A percentile compares a stretch with the other conserved stretches of the same genome.
phyloP scores from a whole-genome alignment of 2,888 invertebrate genomes.

The Nemotelus nigrinus region DNA sequence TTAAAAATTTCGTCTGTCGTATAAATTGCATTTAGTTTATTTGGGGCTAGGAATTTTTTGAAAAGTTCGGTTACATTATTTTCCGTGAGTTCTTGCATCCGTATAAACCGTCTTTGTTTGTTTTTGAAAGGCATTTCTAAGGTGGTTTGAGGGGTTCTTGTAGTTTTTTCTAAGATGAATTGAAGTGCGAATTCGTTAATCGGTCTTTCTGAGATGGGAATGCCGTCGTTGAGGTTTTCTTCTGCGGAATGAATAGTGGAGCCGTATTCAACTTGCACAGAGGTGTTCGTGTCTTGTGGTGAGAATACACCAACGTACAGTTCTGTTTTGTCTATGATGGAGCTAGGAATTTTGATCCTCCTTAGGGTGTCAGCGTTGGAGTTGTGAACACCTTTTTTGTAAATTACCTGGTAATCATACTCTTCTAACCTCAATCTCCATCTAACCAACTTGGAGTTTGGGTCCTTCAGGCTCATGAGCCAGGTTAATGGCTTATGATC shows the following conservation, averaged over 20 bases:
- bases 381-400: too few species aligned
- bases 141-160: neutral
- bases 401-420: too few species aligned
- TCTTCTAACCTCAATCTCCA: too few species aligned
- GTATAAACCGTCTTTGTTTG: constrained; percentile 38
- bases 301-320: neutral
- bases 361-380: too few species aligned
- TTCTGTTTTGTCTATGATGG: neutral
- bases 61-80: constrained; percentile 47
- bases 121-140: constrained; percentile 1
- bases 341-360: neutral
- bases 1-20: constrained; percentile 51
- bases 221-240: neutral
- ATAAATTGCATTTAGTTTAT: constrained; percentile 52
- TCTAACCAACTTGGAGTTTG: neutral
- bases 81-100: constrained; percentile 46
- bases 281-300: neutral
- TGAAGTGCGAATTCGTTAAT: constrained; percentile 12
- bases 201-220: constrained; percentile 14
- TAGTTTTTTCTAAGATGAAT: neutral
- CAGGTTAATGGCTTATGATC: constrained; percentile 6
- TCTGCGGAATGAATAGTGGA: constrained; percentile 14
- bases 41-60: constrained; percentile 50
- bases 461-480: constrained; percentile 1
- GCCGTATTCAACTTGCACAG: neutral